Conservation (phyloP, 1,140 invertebrate genomes). For the Dryas iulia region DNA sequence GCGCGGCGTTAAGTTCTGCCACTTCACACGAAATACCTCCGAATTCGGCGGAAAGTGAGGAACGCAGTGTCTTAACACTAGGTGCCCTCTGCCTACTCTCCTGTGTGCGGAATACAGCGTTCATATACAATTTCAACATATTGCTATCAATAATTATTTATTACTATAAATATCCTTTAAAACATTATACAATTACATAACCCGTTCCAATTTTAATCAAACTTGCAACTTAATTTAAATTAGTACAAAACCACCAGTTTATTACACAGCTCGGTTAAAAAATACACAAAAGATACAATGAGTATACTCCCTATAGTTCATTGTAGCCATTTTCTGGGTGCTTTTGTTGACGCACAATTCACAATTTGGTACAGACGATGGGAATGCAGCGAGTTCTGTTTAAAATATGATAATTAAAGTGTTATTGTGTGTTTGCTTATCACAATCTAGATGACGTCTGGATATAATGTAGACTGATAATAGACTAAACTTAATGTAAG, state of each 20-base stretch:
- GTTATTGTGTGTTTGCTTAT: background rate
- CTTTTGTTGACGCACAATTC: conserved; percentile 25
- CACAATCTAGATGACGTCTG: background rate
- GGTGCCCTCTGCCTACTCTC: too few relatives aligned
- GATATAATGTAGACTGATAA: background rate
- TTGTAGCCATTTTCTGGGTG: conserved; percentile 30
- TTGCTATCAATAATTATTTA: background rate
- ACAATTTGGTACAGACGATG: conserved; percentile 18
- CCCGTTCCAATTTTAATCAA: background rate
- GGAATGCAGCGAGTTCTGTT: background rate
- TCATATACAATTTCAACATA: background rate
- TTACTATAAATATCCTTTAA: background rate
- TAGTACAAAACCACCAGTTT: conserved; percentile 27
- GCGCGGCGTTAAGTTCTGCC: too few relatives aligned
- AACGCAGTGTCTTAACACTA: too few relatives aligned
- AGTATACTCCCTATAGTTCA: conserved; percentile 28
- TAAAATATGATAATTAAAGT: conserved; percentile 4
- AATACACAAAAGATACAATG: conserved; percentile 29
- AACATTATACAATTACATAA: background rate
- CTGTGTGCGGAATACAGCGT: too few relatives aligned
- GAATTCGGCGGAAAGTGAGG: too few relatives aligned
- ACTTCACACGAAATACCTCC: too few relatives aligned
- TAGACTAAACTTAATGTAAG: too few relatives aligned
- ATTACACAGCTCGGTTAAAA: conserved; percentile 30
- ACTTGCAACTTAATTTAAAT: conserved; percentile 17